Evolutionary conservation across 2,797 vertebrate species (phyloP).

Genomic region (Clarias pachynema): DNA sequence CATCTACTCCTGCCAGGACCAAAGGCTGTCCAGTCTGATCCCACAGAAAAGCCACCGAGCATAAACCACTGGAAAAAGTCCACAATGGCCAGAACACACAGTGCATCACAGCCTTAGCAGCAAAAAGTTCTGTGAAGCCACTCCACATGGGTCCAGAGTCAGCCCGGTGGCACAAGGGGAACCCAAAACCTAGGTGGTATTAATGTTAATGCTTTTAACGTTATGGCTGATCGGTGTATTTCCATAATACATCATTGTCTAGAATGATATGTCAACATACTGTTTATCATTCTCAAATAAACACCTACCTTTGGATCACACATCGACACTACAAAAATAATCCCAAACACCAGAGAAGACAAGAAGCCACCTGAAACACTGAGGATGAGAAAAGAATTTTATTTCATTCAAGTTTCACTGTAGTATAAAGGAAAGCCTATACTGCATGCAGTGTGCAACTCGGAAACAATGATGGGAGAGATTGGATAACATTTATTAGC

Average conservation of each 20-base stretch:
- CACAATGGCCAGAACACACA: too few relatives aligned
- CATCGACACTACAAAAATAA: constrained; percentile 71
- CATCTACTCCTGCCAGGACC: too few relatives aligned
- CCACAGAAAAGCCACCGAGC: too few relatives aligned
- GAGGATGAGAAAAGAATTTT: background rate
- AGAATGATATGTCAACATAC: background rate
- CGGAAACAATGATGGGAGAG: background rate
- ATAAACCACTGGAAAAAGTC: too few relatives aligned
- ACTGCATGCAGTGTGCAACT: background rate
- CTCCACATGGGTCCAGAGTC: too few relatives aligned
- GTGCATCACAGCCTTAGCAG: too few relatives aligned
- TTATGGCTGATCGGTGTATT: background rate
- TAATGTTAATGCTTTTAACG: too few relatives aligned
- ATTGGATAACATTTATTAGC: background rate
- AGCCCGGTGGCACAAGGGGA: too few relatives aligned
- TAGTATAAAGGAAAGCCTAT: background rate
- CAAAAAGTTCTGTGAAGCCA: too few relatives aligned
- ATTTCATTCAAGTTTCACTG: background rate
- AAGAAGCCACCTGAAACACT: background rate
- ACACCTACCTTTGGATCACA: constrained; percentile 71
- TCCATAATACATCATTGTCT: background rate
- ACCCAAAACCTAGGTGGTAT: too few relatives aligned
- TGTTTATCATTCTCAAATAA: background rate
- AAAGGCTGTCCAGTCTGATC: too few relatives aligned
- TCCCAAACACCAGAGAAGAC: constrained; percentile 56